Evolutionary conservation across 2,797 vertebrate species (phyloP), one percentile per base, ranked within the genome.

Genomic region (Peromyscus eremicus): DNA sequence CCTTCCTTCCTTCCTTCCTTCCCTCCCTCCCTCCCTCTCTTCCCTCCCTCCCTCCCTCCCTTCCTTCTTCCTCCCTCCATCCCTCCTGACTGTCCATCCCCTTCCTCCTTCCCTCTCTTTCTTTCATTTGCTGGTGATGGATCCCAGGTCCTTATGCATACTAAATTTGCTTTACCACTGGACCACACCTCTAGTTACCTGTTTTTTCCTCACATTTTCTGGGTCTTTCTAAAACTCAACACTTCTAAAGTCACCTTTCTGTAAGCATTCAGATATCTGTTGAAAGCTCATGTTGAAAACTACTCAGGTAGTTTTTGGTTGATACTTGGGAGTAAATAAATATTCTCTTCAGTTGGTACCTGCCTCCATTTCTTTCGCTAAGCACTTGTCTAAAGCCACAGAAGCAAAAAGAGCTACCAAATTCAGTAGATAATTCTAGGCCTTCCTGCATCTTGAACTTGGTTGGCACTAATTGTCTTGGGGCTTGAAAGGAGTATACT

Each of bases 391-490:
- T 89, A 27, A n/a, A 62, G 60, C 84, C 70, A 86, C 29, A 49
- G 62, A 46, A 64, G 70, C 62, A 90, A 62, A 62, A 94, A 77
- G 49, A 76, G 49, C 25, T 60, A 86, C 37, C 40, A 34, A 49
- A 92, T 90, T 64, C 32, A 76, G 37, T 66, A 75, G 77, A 66
- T 46, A 73, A 93, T 81, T 94, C 77, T 70, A 70, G 43, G 52
- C 43, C 49, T 86, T 77, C 40, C 86, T 70, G 71, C n/a, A 82
- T 80, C 66, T 43, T 62, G n/a, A 68, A 71, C 57, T 79, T 52
- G 89, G 21, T 79, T 52, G 89, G 21, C 68, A 83, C 25, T 95
- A 27, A 60, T 64, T 80, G 23, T n/a, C 60, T 70, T n/a, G 4
- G 34, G 40, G 34, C 70, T 64, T 90, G 27, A 64, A 25, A 84